These are phyloP conservation scores for Spodoptera frugiperda DNA, from an alignment of 1,140 invertebrate genomes.

Conservation along the genomic window DNA sequence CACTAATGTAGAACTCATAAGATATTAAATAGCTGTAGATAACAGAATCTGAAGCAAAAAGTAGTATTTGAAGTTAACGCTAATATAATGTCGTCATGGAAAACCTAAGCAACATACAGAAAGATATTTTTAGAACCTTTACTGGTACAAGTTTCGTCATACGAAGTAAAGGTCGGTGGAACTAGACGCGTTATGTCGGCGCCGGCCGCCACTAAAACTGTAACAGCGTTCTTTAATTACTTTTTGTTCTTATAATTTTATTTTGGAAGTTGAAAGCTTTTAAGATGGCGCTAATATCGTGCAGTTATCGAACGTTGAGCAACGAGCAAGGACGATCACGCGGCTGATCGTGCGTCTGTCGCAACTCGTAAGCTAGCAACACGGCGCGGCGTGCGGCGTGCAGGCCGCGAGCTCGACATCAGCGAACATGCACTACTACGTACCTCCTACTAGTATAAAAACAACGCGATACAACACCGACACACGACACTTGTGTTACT, in stretches of 20 bases:
- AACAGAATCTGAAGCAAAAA: neutral
- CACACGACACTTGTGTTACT: conserved; percentile 17
- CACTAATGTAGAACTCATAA: neutral
- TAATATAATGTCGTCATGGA: neutral
- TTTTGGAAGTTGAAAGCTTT: conserved; percentile 67
- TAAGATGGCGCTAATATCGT: conserved; percentile 77
- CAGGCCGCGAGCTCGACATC: conserved; percentile 7
- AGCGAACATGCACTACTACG: conserved; percentile 9
- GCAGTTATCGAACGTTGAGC: conserved; percentile 74
- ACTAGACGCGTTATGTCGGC: conserved; percentile 49
- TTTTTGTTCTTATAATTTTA: conserved; percentile 65
- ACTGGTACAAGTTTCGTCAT: conserved; percentile 64
- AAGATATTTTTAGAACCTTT: conserved; percentile 24
- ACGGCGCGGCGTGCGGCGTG: neutral
- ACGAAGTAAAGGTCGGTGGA: conserved; percentile 70
- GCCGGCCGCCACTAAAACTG: conserved; percentile 60
- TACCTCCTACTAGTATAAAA: neutral
- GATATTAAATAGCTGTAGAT: too few relatives aligned
- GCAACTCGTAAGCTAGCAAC: conserved; percentile 55
- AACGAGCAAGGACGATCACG: conserved; percentile 77
- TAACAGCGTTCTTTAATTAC: conserved; percentile 69
- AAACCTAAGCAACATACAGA: neutral
- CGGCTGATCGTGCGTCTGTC: conserved; percentile 59
- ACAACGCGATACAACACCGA: neutral
- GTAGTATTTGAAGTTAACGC: neutral